Conservation (phyloP, 1,140 invertebrate species). For the Diachasmimorpha longicaudata region DNA sequence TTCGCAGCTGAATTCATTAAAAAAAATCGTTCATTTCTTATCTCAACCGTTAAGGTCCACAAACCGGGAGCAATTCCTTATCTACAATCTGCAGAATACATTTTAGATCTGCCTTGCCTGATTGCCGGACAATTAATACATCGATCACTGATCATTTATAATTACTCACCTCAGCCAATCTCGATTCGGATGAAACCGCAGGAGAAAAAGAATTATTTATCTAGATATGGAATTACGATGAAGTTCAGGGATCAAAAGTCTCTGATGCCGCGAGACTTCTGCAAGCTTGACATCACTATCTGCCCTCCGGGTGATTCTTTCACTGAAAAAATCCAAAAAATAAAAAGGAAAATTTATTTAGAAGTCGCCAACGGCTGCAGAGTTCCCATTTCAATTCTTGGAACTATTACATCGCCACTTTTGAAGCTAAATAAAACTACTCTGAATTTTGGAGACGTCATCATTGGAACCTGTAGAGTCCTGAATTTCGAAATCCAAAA, state of each 20-base stretch:
- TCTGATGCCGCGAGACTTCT: constrained; percentile 40
- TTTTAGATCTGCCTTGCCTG: constrained; percentile 54
- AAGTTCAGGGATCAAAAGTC: constrained; percentile 36
- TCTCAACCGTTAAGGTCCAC: constrained; percentile 30
- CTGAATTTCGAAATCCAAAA: constrained; percentile 53
- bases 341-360: constrained; percentile 43
- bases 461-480: constrained; percentile 51
- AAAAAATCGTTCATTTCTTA: constrained; percentile 33
- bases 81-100: constrained; percentile 48
- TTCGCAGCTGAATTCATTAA: constrained; percentile 42
- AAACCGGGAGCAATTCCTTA: constrained; percentile 40
- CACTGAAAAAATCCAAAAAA: constrained; percentile 27
- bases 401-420: constrained; percentile 50
- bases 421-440: constrained; percentile 35
- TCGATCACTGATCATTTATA: constrained; percentile 43
- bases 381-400: constrained; percentile 51
- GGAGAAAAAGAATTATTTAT: constrained; percentile 25
- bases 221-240: constrained; percentile 40
- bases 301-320: constrained; percentile 35
- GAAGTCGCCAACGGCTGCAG: constrained; percentile 49
- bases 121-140: constrained; percentile 43
- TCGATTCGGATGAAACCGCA: constrained; percentile 38
- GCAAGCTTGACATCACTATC: constrained; percentile 43
- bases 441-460: constrained; percentile 55
- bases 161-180: constrained; percentile 50